Base-by-base conservation (phyloP, 2,888 invertebrate genomes). In the Clostera curtula region DNA sequence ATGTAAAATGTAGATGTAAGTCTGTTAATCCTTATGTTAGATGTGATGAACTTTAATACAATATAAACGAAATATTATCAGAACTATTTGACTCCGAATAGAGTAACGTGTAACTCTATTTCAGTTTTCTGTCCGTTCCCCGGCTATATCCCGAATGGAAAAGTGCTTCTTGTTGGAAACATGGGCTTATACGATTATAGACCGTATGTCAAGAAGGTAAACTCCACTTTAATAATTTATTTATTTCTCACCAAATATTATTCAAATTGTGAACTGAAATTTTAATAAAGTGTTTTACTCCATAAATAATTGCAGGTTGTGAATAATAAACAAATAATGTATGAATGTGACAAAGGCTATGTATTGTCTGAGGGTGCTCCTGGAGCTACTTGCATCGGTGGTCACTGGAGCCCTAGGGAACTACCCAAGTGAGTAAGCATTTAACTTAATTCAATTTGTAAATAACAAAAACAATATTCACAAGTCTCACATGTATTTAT, bases 161-260 rank as follows among this genome's bases (percentile, higher is more conserved):
- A 95, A 71, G 95, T 97, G 1, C 80, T 97, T 3, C 82, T 97
- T 1, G 96, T 97, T 0, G 97, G 97, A 3, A 96, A 96, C 63
- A 97, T 97, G 94, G 97, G 97, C 0, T 85, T 96, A 18, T 98
- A 97, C 66, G 96, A 97, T 66, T 98, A 98, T 63, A 85, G 96
- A 27, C 93, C 95, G 0, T 98, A 98, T 64, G 97, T 98, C 0
- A 90, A 90, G 53, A 95, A 93, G 85, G 93, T 93, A 45, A 77
- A n/a, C n/a, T n/a, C n/a, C n/a, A n/a, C n/a, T n/a, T n/a, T n/a
- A n/a, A n/a, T n/a, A n/a, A n/a, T n/a, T n/a, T n/a, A n/a, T n/a
- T n/a, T n/a, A n/a, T n/a, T n/a, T n/a, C n/a, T n/a, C n/a, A n/a
- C n/a, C n/a, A n/a, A n/a, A n/a, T n/a, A n/a, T n/a, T n/a, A n/a